A percentile compares a stretch with the other conserved stretches of the same genome.
Evolutionary conservation across 2,888 invertebrate genomes (phyloP).

Genomic region (Deilephila porcellus): DNA sequence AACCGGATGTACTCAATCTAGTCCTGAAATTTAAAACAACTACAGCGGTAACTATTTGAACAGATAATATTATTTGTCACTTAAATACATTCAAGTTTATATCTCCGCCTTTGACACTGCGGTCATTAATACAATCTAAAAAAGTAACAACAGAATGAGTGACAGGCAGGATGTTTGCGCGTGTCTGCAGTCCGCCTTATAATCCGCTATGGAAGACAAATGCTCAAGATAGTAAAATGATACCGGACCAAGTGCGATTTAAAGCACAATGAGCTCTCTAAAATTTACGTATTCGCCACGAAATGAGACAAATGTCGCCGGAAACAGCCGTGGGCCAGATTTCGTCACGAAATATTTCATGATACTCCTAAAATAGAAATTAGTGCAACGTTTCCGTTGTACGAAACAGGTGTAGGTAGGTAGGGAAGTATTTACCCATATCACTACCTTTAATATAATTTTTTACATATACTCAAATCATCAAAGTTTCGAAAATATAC

Average conservation of each 20-base stretch:
- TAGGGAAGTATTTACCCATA: background rate
- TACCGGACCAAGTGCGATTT: slow-evolving; percentile 65
- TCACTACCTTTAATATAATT: too few species aligned
- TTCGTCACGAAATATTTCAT: slow-evolving; percentile 29
- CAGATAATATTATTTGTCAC: too few species aligned
- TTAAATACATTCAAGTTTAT: too few species aligned
- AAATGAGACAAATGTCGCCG: slow-evolving; percentile 39
- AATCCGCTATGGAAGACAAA: slow-evolving; percentile 67
- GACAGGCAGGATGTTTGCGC: background rate
- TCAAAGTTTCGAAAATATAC: too few species aligned
- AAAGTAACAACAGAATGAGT: background rate
- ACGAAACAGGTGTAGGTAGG: background rate
- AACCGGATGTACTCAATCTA: too few species aligned
- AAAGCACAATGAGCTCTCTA: slow-evolving; percentile 57
- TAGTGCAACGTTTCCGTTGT: background rate
- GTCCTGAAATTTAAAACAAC: too few species aligned
- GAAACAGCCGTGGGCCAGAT: slow-evolving; percentile 28
- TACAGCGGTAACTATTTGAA: too few species aligned
- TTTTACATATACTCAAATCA: too few species aligned
- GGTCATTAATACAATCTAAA: background rate
- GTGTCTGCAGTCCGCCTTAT: slow-evolving; percentile 48
- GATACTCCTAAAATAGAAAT: slow-evolving; percentile 22
- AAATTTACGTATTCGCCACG: slow-evolving; percentile 54
- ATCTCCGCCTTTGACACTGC: too few species aligned
- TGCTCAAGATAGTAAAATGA: slow-evolving; percentile 66